Percentiles rank a stretch among this genome's conserved stretches.
Evolutionary conservation across 1,140 invertebrate species (phyloP).

Genomic region (Drosophila teissieri): DNA sequence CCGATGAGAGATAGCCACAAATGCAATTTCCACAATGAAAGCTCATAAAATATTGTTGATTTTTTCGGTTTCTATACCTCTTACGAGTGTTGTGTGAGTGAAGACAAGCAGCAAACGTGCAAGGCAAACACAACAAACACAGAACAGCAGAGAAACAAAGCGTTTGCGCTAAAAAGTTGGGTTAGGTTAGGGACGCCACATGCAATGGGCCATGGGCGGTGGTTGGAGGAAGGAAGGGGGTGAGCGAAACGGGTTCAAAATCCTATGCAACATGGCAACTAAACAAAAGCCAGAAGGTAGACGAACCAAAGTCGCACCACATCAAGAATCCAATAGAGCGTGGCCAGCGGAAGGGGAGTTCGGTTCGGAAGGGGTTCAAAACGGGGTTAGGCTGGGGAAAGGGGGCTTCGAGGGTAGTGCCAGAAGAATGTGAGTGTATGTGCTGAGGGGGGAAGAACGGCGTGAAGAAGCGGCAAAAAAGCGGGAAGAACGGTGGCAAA

Average conservation of each 20-base stretch:
- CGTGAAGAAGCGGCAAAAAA: constrained; percentile 37
- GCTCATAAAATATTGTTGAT: constrained; percentile 31
- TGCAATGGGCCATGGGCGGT: constrained; percentile 24
- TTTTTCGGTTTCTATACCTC: constrained; percentile 7
- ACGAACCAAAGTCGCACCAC: constrained; percentile 65
- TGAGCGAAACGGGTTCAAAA: constrained; percentile 78
- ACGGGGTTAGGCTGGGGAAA: constrained; percentile 25
- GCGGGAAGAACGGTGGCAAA: constrained; percentile 47
- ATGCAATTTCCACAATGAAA: constrained; percentile 33
- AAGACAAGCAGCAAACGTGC: constrained; percentile 30
- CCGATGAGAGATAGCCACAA: constrained; percentile 26
- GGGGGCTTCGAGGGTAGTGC: constrained; percentile 17
- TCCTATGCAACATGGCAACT: constrained; percentile 82
- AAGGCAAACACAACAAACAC: constrained; percentile 45
- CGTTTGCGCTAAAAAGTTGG: constrained; percentile 67
- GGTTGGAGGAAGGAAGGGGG: background rate
- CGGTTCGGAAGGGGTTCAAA: constrained; percentile 8
- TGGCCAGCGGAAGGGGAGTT: constrained; percentile 20
- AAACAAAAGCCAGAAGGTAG: constrained; percentile 72
- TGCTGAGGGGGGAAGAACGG: background rate
- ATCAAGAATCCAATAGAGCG: constrained; percentile 70
- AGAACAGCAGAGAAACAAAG: constrained; percentile 48
- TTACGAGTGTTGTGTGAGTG: constrained; percentile 7
- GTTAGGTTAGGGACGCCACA: constrained; percentile 82
- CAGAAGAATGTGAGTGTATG: constrained; percentile 10